Percentiles rank a stretch among this genome's conserved stretches.
Evolutionary conservation across 2,797 vertebrate species (phyloP).

Genomic region (Melopsittacus undulatus): DNA sequence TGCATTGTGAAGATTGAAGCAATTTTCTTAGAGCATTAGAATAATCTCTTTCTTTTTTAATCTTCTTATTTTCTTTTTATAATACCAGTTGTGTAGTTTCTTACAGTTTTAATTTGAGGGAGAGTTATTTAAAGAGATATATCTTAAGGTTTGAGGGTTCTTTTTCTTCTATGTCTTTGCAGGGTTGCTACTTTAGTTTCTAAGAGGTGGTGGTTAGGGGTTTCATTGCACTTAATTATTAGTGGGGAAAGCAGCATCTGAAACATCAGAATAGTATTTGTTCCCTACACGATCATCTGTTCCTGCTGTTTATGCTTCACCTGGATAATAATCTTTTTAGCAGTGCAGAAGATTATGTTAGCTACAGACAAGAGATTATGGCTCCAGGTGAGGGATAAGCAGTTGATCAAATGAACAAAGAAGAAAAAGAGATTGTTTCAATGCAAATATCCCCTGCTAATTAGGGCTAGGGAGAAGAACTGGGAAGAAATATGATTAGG

Average conservation of each 20-base stretch:
- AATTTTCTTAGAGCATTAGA: background rate
- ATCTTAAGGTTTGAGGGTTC: background rate
- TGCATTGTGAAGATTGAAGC: background rate
- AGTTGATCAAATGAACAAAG: conserved; percentile 50
- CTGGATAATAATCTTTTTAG: conserved; percentile 57
- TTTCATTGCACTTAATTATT: background rate
- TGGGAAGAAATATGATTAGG: background rate
- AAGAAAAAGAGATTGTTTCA: conserved; percentile 52
- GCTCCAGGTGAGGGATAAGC: conserved; percentile 58
- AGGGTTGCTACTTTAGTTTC: background rate
- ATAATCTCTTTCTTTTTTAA: background rate
- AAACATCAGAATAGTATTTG: background rate
- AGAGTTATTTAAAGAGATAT: background rate
- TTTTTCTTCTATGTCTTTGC: background rate
- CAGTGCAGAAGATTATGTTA: conserved; percentile 33
- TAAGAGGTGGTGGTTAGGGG: background rate
- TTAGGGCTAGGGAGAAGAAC: background rate
- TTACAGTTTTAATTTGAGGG: background rate
- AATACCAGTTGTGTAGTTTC: background rate
- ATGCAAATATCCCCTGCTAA: conserved; percentile 30
- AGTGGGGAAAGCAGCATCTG: background rate
- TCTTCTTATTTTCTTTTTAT: background rate
- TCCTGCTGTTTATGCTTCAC: conserved; percentile 51
- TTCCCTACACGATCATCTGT: conserved; percentile 7
- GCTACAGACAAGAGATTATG: conserved; percentile 49